Conservation (phyloP, 2,113 vertebrate species). For the Numida meleagris region DNA sequence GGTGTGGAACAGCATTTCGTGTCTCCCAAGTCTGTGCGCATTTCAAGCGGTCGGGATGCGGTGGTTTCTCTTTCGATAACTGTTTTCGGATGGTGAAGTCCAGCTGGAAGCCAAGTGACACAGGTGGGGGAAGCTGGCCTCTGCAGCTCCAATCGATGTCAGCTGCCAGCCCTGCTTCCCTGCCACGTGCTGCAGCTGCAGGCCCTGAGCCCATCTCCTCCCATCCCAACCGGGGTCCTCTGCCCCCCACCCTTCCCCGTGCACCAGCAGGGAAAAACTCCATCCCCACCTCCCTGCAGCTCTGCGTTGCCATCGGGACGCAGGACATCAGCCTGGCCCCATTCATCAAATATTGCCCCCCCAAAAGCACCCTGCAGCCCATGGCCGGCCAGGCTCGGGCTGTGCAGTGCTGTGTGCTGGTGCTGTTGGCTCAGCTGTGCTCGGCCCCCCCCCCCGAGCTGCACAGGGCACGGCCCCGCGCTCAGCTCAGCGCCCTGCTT, state of each 20-base stretch:
- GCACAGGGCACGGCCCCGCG: not conserved
- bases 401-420: not conserved
- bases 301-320: fast-evolving
- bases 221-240: not conserved
- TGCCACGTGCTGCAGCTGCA: not conserved
- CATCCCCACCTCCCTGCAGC: too few relatives aligned
- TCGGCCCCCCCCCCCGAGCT: not conserved
- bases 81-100: not conserved
- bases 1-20: not conserved
- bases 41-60: constrained; percentile 17
- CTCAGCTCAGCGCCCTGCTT: not conserved
- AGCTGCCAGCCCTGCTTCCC: not conserved
- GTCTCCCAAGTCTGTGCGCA: constrained; percentile 11
- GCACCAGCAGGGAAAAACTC: too few relatives aligned
- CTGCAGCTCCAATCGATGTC: not conserved
- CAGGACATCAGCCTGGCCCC: not conserved
- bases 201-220: not conserved
- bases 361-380: not conserved
- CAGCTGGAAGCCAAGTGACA: not conserved
- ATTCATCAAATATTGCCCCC: not conserved
- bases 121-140: not conserved
- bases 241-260: fast-evolving
- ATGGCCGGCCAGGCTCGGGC: not conserved
- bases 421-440: constrained; percentile 59
- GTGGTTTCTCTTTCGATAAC: not conserved